Conservation (phyloP, 2,113 vertebrate species). For the Hoplias malabaricus region DNA sequence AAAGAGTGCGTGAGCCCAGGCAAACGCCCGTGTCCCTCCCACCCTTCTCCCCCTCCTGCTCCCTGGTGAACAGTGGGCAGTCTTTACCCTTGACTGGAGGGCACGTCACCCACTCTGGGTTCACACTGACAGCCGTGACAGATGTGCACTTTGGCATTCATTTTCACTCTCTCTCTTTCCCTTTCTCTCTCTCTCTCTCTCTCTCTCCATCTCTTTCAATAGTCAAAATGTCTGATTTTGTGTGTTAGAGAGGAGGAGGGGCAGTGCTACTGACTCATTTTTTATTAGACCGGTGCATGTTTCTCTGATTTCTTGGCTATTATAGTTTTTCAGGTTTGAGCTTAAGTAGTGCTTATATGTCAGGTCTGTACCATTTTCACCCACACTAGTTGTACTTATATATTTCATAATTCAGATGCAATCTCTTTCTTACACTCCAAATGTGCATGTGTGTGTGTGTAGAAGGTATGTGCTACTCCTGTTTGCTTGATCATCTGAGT, state of each 20-base stretch:
- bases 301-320: constrained; percentile 60
- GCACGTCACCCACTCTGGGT: constrained; percentile 75
- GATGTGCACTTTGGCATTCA: constrained; percentile 86
- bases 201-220: constrained; percentile 47
- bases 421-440: too few species aligned
- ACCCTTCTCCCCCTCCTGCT: neutral
- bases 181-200: constrained; percentile 50
- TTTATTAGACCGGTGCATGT: constrained; percentile 1
- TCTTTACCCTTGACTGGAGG: constrained; percentile 82
- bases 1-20: neutral
- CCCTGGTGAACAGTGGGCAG: constrained; percentile 71
- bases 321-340: constrained; percentile 66
- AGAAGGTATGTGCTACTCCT: too few species aligned
- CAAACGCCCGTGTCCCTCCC: neutral
- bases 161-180: constrained; percentile 60
- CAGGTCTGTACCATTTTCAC: too few species aligned
- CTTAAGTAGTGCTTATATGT: too few species aligned
- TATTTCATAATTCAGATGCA: too few species aligned
- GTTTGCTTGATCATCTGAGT: too few species aligned
- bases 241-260: neutral
- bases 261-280: constrained; percentile 9
- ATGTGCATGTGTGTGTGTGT: too few species aligned
- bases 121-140: constrained; percentile 82
- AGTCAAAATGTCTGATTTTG: neutral
- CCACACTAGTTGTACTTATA: too few species aligned